phyloP scores from a whole-genome alignment of 2,888 invertebrate species.

The Philereme vetulata region DNA sequence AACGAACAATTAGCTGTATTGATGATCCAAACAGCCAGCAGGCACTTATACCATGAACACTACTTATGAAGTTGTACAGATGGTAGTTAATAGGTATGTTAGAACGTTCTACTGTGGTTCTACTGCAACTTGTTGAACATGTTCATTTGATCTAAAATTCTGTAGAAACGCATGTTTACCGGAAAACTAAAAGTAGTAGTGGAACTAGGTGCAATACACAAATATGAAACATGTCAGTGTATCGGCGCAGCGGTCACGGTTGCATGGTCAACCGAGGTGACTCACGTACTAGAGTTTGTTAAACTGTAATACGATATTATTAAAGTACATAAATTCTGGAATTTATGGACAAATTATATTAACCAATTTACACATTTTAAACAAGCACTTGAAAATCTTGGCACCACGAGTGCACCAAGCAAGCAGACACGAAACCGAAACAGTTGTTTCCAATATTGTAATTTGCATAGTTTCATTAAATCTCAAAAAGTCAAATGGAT shows the following conservation, averaged over 20 bases:
- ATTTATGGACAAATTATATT: neutral
- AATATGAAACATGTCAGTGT: slow-evolving; percentile 36
- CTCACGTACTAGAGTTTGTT: slow-evolving; percentile 43
- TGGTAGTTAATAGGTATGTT: slow-evolving; percentile 4
- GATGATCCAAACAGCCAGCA: slow-evolving; percentile 20
- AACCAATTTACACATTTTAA: neutral
- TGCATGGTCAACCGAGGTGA: slow-evolving; percentile 46
- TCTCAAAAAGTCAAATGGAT: neutral
- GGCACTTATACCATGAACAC: slow-evolving; percentile 13
- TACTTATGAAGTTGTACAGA: slow-evolving; percentile 22
- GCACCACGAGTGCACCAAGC: too few relatives aligned
- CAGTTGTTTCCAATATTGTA: too few relatives aligned
- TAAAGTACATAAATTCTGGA: slow-evolving; percentile 2
- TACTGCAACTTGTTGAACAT: slow-evolving; percentile 1
- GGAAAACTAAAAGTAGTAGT: slow-evolving; percentile 15
- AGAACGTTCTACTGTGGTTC: slow-evolving; percentile 2
- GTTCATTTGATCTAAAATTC: slow-evolving; percentile 7
- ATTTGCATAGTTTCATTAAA: neutral
- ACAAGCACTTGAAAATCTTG: too few relatives aligned
- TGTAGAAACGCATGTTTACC: slow-evolving; percentile 7
- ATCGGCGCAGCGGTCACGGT: slow-evolving; percentile 49
- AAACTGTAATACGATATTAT: slow-evolving; percentile 24
- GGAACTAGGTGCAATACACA: slow-evolving; percentile 15
- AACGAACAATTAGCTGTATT: slow-evolving; percentile 19
- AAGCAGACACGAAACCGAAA: too few relatives aligned